Conservation (phyloP, 2,888 invertebrate species). For the Monochamus alternatus region DNA sequence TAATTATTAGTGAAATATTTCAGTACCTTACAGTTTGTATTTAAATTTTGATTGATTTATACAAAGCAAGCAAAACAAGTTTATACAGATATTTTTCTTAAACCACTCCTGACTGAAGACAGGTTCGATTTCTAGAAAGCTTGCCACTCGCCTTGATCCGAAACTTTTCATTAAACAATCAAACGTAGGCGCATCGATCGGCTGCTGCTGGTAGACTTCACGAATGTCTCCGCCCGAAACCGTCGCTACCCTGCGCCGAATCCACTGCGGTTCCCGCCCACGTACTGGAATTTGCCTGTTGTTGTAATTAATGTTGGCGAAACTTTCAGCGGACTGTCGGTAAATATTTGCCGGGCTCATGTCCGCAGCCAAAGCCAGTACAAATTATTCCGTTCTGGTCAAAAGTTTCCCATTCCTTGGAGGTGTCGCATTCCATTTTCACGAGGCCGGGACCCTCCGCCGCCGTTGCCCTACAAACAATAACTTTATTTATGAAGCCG, state of each 20-base stretch:
- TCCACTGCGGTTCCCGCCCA: background rate
- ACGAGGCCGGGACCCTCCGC: background rate
- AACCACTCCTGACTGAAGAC: too few species aligned
- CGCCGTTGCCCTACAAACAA: background rate
- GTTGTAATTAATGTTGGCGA: conserved; percentile 31
- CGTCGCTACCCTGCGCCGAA: background rate
- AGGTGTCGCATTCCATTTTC: conserved; percentile 27
- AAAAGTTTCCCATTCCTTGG: conserved; percentile 25
- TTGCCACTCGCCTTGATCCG: too few species aligned
- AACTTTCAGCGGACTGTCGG: conserved; percentile 15
- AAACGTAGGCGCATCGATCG: background rate
- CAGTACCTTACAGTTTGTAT: too few species aligned
- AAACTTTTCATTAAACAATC: background rate
- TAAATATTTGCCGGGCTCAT: conserved; percentile 25
- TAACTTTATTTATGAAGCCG: conserved; percentile 20
- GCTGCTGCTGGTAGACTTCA: too few species aligned
- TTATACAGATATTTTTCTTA: too few species aligned
- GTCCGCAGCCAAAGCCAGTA: conserved; percentile 7
- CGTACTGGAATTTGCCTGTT: background rate
- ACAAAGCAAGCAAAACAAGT: too few species aligned
- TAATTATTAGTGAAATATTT: too few species aligned
- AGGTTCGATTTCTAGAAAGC: too few species aligned
- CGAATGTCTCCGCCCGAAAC: too few species aligned
- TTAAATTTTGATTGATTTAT: too few species aligned
- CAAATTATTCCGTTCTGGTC: conserved; percentile 24